Percentiles rank a stretch among this genome's conserved stretches.
phyloP scores from a whole-genome alignment of 2,797 vertebrate species.

The Galagoides demidoff region DNA sequence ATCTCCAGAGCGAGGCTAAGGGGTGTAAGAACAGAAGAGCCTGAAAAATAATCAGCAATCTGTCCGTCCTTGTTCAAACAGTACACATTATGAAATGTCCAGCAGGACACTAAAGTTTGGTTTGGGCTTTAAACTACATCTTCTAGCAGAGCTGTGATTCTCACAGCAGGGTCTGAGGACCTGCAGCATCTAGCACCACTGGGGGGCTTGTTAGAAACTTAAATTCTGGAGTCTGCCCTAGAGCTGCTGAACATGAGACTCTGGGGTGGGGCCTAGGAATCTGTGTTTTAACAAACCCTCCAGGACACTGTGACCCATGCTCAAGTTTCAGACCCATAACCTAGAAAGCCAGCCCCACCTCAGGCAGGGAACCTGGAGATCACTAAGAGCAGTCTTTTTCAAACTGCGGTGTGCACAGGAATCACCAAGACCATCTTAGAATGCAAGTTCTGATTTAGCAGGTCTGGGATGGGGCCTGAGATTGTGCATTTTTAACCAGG shows the following conservation, averaged over 20 bases:
- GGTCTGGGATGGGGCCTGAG: not conserved
- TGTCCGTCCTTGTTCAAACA: not conserved
- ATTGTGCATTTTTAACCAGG: not conserved
- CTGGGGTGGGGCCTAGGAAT: not conserved
- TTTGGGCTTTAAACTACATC: not conserved
- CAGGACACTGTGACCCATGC: not conserved
- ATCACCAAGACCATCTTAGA: not conserved
- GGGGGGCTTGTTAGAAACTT: not conserved
- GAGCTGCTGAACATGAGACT: not conserved
- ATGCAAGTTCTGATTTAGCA: too few species aligned
- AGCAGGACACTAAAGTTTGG: not conserved
- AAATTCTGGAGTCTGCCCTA: not conserved
- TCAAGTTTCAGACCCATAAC: not conserved
- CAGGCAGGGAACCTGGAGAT: not conserved
- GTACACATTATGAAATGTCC: not conserved
- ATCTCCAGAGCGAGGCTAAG: not conserved
- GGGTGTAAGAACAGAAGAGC: not conserved
- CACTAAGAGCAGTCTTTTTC: not conserved
- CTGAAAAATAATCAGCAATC: not conserved
- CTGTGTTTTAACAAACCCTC: not conserved
- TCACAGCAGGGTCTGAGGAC: not conserved
- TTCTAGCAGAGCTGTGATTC: not conserved
- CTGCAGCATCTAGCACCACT: accelerated
- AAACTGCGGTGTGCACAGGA: not conserved
- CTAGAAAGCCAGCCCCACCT: not conserved